Evolutionary conservation across 1,140 invertebrate species (phyloP).

Genomic region (Atta colombica): DNA sequence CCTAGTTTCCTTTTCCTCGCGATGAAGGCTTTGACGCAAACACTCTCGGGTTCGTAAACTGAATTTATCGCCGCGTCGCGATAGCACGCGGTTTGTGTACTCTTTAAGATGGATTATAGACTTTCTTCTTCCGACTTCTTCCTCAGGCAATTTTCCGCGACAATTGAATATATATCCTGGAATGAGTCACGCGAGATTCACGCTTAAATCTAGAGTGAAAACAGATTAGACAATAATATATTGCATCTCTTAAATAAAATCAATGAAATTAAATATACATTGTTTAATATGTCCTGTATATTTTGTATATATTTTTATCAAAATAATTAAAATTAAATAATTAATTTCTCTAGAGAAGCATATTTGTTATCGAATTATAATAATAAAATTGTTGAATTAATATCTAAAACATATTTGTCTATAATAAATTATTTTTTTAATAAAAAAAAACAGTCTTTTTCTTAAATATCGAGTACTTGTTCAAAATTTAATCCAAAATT

Average conservation of each 20-base stretch:
- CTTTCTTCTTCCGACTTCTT: slow-evolving; percentile 19
- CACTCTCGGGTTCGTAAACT: slow-evolving; percentile 13
- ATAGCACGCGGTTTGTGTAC: slow-evolving; percentile 37
- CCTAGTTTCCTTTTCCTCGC: slow-evolving; percentile 12
- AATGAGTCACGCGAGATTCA: not conserved
- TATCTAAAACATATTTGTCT: not conserved
- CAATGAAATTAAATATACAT: not conserved
- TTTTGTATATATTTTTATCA: not conserved
- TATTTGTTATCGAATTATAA: not conserved
- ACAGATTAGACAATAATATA: slow-evolving; percentile 15
- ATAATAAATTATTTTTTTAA: not conserved
- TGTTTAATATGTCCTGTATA: not conserved
- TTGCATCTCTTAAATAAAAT: not conserved
- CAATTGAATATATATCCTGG: slow-evolving; percentile 48
- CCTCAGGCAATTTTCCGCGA: slow-evolving; percentile 6
- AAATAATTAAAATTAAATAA: not conserved
- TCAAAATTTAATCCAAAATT: not conserved
- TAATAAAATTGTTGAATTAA: not conserved
- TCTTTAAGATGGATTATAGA: slow-evolving; percentile 47
- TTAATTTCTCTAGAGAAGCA: not conserved
- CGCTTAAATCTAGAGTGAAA: slow-evolving; percentile 1
- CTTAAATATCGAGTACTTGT: not conserved
- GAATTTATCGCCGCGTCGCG: slow-evolving; percentile 40
- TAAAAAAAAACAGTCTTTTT: not conserved
- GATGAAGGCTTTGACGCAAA: slow-evolving; percentile 41